A percentile compares a stretch with the other conserved stretches of the same genome.
phyloP scores from a whole-genome alignment of 2,797 vertebrate species.

The Lacerta bilineata region DNA sequence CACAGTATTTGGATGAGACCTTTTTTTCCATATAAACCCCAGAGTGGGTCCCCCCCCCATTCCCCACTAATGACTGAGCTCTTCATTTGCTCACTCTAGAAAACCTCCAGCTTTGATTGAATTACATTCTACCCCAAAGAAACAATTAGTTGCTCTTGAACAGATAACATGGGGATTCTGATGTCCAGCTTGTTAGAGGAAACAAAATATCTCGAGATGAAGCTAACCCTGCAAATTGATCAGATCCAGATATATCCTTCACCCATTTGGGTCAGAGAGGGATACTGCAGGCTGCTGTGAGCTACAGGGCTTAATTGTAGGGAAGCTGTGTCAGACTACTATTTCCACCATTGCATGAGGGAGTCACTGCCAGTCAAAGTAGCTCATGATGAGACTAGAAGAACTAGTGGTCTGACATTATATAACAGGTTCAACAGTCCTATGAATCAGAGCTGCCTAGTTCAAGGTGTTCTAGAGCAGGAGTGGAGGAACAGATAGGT shows the following conservation, averaged over 20 bases:
- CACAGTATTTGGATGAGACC: slow-evolving; percentile 28
- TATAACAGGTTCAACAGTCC: too few relatives aligned
- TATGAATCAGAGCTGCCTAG: too few relatives aligned
- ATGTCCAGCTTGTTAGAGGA: not conserved
- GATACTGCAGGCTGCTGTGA: not conserved
- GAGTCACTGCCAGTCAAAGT: too few relatives aligned
- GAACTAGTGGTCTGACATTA: too few relatives aligned
- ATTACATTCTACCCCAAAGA: slow-evolving; percentile 49
- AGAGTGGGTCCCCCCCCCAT: slow-evolving; percentile 55
- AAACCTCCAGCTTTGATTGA: slow-evolving; percentile 58
- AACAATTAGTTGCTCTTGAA: slow-evolving; percentile 59
- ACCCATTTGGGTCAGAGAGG: not conserved
- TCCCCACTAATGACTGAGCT: slow-evolving; percentile 67
- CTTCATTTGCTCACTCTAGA: slow-evolving; percentile 57
- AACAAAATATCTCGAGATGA: not conserved
- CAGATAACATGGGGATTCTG: slow-evolving; percentile 17
- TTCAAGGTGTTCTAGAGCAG: too few relatives aligned
- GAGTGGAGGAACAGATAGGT: too few relatives aligned
- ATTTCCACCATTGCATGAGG: not conserved
- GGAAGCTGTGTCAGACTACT: too few relatives aligned
- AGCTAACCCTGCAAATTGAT: not conserved
- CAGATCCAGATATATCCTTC: not conserved
- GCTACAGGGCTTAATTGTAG: not conserved
- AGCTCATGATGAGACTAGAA: too few relatives aligned
- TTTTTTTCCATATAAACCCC: slow-evolving; percentile 51